phyloP scores from a whole-genome alignment of 2,113 vertebrate species.

The Carlito syrichta region DNA sequence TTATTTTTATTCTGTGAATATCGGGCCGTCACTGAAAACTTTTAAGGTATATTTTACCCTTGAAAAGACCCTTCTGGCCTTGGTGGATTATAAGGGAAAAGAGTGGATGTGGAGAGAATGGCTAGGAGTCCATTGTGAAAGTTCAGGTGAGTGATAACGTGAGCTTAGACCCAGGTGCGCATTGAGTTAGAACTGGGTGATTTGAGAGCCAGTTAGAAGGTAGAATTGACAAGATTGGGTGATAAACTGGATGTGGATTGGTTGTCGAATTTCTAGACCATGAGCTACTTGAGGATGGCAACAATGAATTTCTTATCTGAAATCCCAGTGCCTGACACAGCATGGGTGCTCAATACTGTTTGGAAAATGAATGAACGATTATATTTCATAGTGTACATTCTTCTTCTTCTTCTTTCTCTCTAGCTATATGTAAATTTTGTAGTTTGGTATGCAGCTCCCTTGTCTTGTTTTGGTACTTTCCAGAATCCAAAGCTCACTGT shows the following conservation, averaged over 20 bases:
- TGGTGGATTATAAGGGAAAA: neutral
- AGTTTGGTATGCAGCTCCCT: neutral
- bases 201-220: neutral
- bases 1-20: neutral
- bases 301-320: neutral
- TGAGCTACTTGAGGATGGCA: neutral
- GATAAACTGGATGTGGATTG: neutral
- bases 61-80: neutral
- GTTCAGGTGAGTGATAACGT: neutral
- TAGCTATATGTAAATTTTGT: neutral
- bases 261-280: neutral
- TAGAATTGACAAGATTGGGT: neutral
- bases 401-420: neutral
- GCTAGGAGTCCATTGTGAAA: neutral
- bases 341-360: neutral
- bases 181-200: neutral
- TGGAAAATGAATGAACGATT: neutral
- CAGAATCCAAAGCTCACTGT: neutral
- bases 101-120: neutral
- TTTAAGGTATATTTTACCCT: neutral
- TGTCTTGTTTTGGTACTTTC: neutral
- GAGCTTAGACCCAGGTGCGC: too few species aligned
- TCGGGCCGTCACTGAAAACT: neutral
- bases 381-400: neutral
- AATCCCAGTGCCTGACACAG: neutral